phyloP scores from a whole-genome alignment of 1,140 invertebrate genomes.

The Bombus fervidus region DNA sequence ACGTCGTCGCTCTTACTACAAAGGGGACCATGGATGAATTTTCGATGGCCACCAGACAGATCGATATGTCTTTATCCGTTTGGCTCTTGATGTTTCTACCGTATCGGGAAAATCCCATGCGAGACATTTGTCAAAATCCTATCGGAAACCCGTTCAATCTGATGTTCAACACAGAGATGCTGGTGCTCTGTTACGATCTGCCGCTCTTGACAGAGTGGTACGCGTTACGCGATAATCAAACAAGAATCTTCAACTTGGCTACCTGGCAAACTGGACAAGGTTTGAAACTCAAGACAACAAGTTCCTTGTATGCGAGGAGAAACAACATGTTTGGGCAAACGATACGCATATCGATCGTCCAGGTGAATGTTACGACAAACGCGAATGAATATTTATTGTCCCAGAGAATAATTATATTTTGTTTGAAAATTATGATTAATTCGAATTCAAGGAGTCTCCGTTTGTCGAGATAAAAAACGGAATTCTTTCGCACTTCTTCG shows the following conservation, averaged over 20 bases:
- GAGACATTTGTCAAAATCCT: conserved; percentile 47
- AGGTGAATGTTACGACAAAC: conserved; percentile 40
- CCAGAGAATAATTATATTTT: neutral
- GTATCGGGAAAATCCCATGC: neutral
- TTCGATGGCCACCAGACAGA: conserved; percentile 1
- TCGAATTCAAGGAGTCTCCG: conserved; percentile 54
- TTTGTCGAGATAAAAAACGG: conserved; percentile 42
- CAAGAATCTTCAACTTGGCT: conserved; percentile 47
- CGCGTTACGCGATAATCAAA: conserved; percentile 43
- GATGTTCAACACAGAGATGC: conserved; percentile 61
- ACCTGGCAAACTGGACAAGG: conserved; percentile 49
- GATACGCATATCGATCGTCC: conserved; percentile 57
- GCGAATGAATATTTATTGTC: neutral
- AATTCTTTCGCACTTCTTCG: conserved; percentile 41
- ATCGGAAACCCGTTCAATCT: conserved; percentile 56
- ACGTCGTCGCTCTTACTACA: conserved; percentile 59
- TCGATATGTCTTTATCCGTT: conserved; percentile 55
- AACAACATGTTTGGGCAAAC: conserved; percentile 50
- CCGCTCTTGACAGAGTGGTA: conserved; percentile 64
- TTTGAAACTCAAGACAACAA: conserved; percentile 6
- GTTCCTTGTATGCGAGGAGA: conserved; percentile 55
- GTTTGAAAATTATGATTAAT: neutral
- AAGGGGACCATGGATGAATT: conserved; percentile 51
- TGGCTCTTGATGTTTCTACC: conserved; percentile 69
- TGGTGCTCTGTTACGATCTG: conserved; percentile 60